Evolutionary conservation across 2,113 vertebrate genomes (phyloP).

Genomic region (Casuarius casuarius): DNA sequence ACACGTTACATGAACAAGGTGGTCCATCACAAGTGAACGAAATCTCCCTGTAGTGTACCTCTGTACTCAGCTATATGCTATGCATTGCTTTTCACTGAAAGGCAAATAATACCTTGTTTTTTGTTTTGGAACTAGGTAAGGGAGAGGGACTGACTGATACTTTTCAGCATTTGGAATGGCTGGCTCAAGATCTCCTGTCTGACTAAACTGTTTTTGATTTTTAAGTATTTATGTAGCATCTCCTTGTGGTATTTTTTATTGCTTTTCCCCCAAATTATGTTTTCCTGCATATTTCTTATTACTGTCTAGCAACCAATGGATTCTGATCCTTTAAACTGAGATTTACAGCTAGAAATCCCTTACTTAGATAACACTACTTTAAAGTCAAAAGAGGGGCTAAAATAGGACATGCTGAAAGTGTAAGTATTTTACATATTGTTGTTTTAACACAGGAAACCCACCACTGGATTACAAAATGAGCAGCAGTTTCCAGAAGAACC

Average conservation of each 20-base stretch:
- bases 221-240: neutral
- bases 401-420: neutral
- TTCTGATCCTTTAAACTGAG: neutral
- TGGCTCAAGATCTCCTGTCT: neutral
- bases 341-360: neutral
- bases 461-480: neutral
- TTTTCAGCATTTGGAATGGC: neutral
- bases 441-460: neutral
- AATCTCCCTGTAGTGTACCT: neutral
- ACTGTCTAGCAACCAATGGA: neutral
- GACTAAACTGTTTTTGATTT: neutral
- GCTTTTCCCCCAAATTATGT: neutral
- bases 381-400: neutral
- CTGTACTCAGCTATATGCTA: neutral
- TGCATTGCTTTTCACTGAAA: neutral
- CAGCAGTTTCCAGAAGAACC: conserved; percentile 11
- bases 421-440: neutral
- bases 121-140: neutral
- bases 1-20: neutral
- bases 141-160: neutral
- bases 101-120: neutral
- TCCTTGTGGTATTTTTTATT: neutral
- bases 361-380: neutral
- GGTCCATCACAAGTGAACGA: neutral
- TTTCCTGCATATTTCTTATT: neutral